These are phyloP conservation scores for Physeter macrocephalus DNA, from an alignment of 2,113 vertebrate genomes.

Conservation along the genomic window DNA sequence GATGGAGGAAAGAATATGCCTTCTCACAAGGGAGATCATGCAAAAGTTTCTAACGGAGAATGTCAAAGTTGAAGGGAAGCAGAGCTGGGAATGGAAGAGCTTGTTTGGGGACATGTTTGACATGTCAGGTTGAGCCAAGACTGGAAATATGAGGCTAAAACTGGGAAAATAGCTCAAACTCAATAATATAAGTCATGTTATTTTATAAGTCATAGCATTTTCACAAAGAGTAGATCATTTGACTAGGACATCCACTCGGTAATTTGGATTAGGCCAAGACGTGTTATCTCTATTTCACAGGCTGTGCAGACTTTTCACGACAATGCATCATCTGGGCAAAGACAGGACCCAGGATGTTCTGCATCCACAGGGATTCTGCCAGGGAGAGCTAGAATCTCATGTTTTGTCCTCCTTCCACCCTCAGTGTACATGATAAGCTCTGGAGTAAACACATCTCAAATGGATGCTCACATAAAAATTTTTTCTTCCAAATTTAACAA, in stretches of 20 bases:
- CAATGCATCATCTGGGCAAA: background rate
- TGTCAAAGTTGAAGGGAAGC: background rate
- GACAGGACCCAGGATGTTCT: background rate
- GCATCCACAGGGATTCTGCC: background rate
- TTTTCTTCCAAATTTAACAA: conserved; percentile 13
- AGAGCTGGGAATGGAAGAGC: background rate
- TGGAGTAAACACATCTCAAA: conserved; percentile 1
- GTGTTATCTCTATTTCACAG: background rate
- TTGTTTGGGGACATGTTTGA: background rate
- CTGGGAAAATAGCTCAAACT: background rate
- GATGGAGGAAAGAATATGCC: background rate
- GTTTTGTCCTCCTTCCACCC: background rate
- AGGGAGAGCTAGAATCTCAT: background rate
- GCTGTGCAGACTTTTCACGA: background rate
- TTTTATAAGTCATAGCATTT: background rate
- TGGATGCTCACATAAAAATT: background rate
- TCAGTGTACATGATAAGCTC: background rate
- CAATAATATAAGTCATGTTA: background rate
- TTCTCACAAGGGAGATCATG: background rate
- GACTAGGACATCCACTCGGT: background rate
- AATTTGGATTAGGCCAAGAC: background rate
- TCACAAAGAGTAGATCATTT: background rate
- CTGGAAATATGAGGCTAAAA: background rate
- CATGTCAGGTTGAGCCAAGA: background rate
- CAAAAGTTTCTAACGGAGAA: background rate